Conservation (phyloP, 2,888 invertebrate species). For the Cacoxenus indagator region DNA sequence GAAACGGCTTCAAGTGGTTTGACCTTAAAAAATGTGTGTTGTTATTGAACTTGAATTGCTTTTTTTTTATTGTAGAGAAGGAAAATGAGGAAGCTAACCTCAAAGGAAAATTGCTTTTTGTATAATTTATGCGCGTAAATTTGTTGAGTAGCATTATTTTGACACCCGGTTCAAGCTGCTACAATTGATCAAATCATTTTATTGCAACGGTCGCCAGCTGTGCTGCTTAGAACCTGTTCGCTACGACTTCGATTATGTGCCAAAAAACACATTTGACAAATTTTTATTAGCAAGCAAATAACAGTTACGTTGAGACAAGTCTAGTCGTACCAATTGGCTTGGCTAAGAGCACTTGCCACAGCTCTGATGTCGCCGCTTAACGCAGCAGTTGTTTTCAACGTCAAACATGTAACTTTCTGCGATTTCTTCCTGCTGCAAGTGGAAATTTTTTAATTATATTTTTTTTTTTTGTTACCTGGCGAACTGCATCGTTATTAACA, state of each 20-base stretch:
- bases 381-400: not conserved
- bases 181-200: slow-evolving; percentile 9
- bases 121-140: not conserved
- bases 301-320: not conserved
- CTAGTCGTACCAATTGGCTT: not conserved
- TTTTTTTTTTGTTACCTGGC: slow-evolving; percentile 29
- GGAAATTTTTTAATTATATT: too few relatives aligned
- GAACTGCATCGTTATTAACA: not conserved
- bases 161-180: not conserved
- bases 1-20: slow-evolving; percentile 55
- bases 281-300: not conserved
- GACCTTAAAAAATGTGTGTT: slow-evolving; percentile 46
- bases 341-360: not conserved
- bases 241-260: not conserved
- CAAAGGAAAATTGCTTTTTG: not conserved
- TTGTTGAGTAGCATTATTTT: not conserved
- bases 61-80: not conserved
- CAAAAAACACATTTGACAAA: slow-evolving; percentile 15
- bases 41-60: slow-evolving; percentile 9
- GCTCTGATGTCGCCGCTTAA: slow-evolving; percentile 3
- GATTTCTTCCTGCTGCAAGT: not conserved
- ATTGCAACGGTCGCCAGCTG: not conserved
- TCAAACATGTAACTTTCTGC: not conserved
- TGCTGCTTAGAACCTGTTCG: not conserved
- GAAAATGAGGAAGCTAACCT: not conserved